Conservation (phyloP, 2,113 vertebrate species). For the Centropus bengalensis region DNA sequence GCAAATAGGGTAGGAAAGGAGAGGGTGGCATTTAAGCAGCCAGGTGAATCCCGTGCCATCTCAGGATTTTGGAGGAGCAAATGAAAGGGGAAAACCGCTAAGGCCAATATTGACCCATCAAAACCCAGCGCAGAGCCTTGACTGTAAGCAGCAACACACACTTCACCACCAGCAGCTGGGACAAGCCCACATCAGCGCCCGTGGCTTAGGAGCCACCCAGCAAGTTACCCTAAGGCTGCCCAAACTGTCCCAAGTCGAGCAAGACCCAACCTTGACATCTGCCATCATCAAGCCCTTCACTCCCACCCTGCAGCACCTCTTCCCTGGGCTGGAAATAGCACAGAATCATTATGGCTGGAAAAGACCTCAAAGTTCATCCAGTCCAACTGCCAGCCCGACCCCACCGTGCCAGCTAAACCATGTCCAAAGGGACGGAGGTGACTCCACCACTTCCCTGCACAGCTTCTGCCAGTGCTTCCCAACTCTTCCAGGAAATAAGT, state of each 20-base stretch:
- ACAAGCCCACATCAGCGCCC: accelerated
- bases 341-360: too few species aligned
- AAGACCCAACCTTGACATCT: not conserved
- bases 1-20: not conserved
- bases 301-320: not conserved
- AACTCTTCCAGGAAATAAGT: too few species aligned
- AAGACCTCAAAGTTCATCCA: too few species aligned
- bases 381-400: too few species aligned
- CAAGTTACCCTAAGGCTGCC: not conserved
- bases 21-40: not conserved
- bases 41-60: not conserved
- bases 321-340: not conserved
- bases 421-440: too few species aligned
- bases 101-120: not conserved
- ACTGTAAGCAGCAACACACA: accelerated
- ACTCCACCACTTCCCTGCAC: too few species aligned
- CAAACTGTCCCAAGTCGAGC: not conserved
- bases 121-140: not conserved
- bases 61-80: not conserved
- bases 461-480: too few species aligned
- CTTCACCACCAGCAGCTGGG: not conserved
- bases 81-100: not conserved
- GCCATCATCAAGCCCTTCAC: not conserved
- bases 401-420: too few species aligned
- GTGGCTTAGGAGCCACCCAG: accelerated